Conservation (phyloP, 2,113 vertebrate species). For the Aptenodytes patagonicus region DNA sequence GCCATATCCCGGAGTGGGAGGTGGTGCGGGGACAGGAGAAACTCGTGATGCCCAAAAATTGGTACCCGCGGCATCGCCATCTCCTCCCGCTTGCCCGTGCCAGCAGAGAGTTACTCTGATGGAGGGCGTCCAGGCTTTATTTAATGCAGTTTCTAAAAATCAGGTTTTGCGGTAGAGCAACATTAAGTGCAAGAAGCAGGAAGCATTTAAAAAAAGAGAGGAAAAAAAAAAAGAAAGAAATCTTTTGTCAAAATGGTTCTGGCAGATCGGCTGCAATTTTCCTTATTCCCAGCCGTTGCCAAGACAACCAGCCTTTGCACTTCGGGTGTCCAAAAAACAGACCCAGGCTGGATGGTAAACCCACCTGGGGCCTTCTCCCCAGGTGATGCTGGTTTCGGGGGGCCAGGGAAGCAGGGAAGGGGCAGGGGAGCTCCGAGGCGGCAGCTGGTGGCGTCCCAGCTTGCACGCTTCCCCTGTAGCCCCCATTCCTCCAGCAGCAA, state of each 20-base stretch:
- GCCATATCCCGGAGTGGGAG: background rate
- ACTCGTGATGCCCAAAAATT: background rate
- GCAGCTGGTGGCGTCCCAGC: background rate
- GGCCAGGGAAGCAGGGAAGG: background rate
- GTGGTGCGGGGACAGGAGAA: background rate
- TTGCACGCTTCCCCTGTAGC: too few species aligned
- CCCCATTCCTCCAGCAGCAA: background rate
- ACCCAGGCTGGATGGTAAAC: background rate
- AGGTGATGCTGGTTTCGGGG: background rate
- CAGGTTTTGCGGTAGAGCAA: background rate
- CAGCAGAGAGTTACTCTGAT: background rate
- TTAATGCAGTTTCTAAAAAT: background rate
- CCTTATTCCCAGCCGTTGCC: slow-evolving; percentile 23
- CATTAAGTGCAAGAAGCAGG: background rate
- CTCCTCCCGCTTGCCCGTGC: background rate
- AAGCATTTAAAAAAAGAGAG: background rate
- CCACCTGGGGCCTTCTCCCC: background rate
- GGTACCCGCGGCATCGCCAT: background rate
- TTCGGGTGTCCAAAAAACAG: background rate
- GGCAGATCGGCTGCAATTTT: background rate
- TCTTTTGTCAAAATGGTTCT: background rate
- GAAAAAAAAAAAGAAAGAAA: background rate
- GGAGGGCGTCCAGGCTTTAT: background rate
- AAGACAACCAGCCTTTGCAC: slow-evolving; percentile 31
- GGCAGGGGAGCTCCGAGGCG: background rate